Conservation (phyloP, 1,140 invertebrate genomes). For the Lordiphosa mommai region DNA sequence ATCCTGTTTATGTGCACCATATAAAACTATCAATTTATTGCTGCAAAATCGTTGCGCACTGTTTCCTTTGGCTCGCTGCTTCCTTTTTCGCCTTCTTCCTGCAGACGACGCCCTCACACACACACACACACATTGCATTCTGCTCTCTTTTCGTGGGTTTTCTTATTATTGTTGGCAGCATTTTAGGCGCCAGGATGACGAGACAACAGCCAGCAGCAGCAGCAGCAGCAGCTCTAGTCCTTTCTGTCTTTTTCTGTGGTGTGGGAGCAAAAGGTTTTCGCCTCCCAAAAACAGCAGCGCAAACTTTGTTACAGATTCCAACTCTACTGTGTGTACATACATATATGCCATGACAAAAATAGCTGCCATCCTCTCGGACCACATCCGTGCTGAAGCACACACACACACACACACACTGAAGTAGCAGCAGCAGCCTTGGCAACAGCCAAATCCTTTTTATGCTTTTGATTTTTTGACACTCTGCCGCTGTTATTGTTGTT, state of each 20-base stretch:
- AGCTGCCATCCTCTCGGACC: constrained; percentile 17
- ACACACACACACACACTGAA: no score
- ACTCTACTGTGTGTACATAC: constrained; percentile 26
- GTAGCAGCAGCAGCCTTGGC: constrained; percentile 44
- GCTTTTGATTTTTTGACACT: constrained; percentile 78
- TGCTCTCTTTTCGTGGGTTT: constrained; percentile 74
- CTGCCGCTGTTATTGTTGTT: constrained; percentile 14
- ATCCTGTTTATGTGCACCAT: constrained; percentile 70
- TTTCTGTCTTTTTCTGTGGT: constrained; percentile 12
- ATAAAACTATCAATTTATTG: constrained; percentile 78
- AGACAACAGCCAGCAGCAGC: constrained; percentile 72
- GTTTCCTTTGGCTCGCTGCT: constrained; percentile 68
- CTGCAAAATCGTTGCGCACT: constrained; percentile 76
- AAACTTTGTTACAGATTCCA: constrained; percentile 62
- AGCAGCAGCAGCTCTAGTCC: constrained; percentile 4
- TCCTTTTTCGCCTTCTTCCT: constrained; percentile 42
- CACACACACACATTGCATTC: constrained; percentile 28
- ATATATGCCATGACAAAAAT: constrained; percentile 65
- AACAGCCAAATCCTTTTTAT: constrained; percentile 77
- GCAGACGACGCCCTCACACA: constrained; percentile 59
- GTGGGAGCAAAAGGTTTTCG: constrained; percentile 56
- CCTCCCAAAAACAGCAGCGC: constrained; percentile 12
- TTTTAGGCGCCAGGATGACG: constrained; percentile 74
- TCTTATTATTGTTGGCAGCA: constrained; percentile 78
- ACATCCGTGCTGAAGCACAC: constrained; percentile 17